phyloP scores from a whole-genome alignment of 2,797 vertebrate species.

The Acipenser ruthenus region DNA sequence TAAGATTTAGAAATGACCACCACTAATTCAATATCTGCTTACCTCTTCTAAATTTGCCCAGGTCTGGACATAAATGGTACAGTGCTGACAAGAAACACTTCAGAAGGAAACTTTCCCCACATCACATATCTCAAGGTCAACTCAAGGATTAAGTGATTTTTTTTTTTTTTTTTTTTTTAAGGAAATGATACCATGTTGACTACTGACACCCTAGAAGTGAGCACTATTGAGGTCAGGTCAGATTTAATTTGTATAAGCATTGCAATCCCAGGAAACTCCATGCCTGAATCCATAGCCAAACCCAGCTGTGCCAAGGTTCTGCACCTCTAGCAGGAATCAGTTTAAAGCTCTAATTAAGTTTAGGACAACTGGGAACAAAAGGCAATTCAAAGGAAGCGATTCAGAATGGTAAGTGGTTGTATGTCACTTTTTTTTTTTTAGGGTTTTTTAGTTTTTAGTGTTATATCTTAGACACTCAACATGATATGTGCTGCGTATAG shows the following conservation, averaged over 20 bases:
- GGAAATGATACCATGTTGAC: neutral
- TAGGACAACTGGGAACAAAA: neutral
- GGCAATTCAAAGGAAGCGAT: neutral
- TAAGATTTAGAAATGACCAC: too few species aligned
- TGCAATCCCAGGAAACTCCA: neutral
- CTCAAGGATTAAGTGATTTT: neutral
- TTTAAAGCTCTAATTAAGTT: constrained; percentile 3
- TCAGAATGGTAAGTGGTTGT: too few species aligned
- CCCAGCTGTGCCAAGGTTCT: neutral
- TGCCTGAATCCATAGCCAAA: neutral
- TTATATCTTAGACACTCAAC: too few species aligned
- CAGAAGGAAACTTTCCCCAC: too few species aligned
- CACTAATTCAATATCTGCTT: too few species aligned
- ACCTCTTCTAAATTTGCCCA: too few species aligned
- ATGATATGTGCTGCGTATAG: neutral
- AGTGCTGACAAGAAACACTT: too few species aligned
- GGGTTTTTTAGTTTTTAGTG: neutral
- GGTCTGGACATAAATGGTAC: too few species aligned
- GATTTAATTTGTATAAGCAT: constrained; percentile 3
- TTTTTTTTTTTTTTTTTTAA: neutral
- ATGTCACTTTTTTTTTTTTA: neutral
- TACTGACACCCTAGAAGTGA: neutral
- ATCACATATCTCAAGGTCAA: neutral
- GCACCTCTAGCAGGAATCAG: neutral
- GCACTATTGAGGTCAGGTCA: neutral